Percentiles rank a stretch among this genome's conserved stretches.
Conservation (phyloP, 2,113 vertebrate species). For the Pungitius pungitius region DNA sequence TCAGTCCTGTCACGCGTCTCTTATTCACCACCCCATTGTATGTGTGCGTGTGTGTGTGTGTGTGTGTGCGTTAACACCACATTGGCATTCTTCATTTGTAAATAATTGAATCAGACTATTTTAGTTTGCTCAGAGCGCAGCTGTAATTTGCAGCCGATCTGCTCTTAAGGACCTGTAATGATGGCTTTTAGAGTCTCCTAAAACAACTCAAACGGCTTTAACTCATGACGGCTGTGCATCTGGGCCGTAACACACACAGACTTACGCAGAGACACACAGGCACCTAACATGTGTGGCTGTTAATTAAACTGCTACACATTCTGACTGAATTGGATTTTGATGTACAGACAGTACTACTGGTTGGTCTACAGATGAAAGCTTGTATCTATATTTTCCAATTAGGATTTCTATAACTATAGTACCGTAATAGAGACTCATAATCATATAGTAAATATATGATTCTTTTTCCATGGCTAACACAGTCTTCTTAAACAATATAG, state of each 20-base stretch:
- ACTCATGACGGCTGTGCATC: slow-evolving; percentile 62
- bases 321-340: slow-evolving; percentile 11
- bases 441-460: neutral
- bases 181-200: slow-evolving; percentile 68
- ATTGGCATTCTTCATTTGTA: slow-evolving; percentile 67
- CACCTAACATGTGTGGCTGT: slow-evolving; percentile 16
- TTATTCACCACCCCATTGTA: slow-evolving; percentile 39
- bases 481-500: neutral
- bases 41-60: slow-evolving; percentile 17
- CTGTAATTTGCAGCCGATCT: slow-evolving; percentile 73
- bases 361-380: neutral
- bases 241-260: slow-evolving; percentile 22
- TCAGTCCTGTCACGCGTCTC: slow-evolving; percentile 61
- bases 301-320: slow-evolving; percentile 42
- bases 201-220: slow-evolving; percentile 63
- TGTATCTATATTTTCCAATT: neutral
- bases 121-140: slow-evolving; percentile 62
- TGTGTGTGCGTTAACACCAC: slow-evolving; percentile 51
- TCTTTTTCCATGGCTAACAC: neutral
- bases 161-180: slow-evolving; percentile 71
- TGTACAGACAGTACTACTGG: neutral
- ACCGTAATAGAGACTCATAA: too few relatives aligned
- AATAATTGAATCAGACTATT: slow-evolving; percentile 79
- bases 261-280: neutral
- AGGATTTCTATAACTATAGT: neutral